Evolutionary conservation across 2,888 invertebrate genomes (phyloP).

Genomic region (Eupithecia dodoneata): DNA sequence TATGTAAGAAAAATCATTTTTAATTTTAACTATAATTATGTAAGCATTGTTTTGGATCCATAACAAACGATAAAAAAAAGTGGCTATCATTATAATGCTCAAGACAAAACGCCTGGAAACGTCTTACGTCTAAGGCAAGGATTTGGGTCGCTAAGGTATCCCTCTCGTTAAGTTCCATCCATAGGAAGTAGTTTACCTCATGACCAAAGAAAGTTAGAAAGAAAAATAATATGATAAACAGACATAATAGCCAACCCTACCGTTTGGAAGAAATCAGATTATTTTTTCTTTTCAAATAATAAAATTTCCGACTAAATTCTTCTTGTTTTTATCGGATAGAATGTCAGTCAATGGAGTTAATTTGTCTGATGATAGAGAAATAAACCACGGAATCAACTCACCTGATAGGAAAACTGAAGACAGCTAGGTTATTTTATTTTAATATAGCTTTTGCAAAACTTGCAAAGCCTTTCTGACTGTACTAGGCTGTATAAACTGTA

Average conservation of each 20-base stretch:
- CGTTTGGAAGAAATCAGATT: background rate
- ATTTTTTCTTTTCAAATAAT: background rate
- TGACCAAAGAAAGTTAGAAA: background rate
- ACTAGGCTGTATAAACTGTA: background rate
- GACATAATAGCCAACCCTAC: background rate
- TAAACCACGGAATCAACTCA: constrained; percentile 23
- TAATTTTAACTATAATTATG: too few species aligned
- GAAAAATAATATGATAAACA: background rate
- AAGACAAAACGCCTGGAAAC: background rate
- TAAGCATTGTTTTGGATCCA: too few species aligned
- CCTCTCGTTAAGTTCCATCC: too few species aligned
- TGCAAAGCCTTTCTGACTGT: background rate
- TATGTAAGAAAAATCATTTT: too few species aligned
- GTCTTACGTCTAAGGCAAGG: background rate
- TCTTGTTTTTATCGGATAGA: constrained; percentile 26
- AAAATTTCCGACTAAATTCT: constrained; percentile 6
- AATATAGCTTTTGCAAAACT: background rate
- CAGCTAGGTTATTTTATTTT: background rate
- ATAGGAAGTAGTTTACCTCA: background rate
- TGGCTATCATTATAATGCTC: too few species aligned
- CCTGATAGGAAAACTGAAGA: background rate
- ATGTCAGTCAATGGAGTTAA: constrained; percentile 42
- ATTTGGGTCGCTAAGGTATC: background rate
- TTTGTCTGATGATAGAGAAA: constrained; percentile 48
- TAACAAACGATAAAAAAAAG: too few species aligned